Evolutionary conservation across 1,140 invertebrate genomes (phyloP).

Genomic region (Portunus trituberculatus): DNA sequence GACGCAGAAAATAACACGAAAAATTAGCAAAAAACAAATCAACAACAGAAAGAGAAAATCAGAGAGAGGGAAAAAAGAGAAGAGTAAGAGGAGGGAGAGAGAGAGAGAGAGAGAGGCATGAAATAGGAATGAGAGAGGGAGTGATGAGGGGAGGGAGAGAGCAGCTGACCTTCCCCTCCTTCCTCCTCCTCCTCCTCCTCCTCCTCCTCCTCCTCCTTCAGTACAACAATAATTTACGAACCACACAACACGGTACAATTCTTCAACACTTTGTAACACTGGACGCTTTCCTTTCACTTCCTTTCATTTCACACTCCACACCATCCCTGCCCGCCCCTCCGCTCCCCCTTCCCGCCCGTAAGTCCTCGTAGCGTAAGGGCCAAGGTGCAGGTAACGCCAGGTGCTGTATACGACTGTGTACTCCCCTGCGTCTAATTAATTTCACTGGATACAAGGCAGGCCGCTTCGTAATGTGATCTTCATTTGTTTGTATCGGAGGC

Average conservation of each 20-base stretch:
- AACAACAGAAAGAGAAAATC: not conserved
- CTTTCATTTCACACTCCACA: constrained; percentile 51
- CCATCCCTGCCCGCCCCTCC: not conserved
- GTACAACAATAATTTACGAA: constrained; percentile 65
- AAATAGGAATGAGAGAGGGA: not conserved
- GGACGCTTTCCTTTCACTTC: constrained; percentile 68
- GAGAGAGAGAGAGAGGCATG: constrained; percentile 41
- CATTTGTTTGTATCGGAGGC: constrained; percentile 71
- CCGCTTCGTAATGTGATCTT: constrained; percentile 71
- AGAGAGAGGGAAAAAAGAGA: too few species aligned
- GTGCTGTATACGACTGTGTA: not conserved
- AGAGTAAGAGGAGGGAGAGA: not conserved
- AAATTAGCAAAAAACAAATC: not conserved
- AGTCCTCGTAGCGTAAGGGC: not conserved
- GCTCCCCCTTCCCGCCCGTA: constrained; percentile 9
- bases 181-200: not conserved
- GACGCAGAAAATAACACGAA: not conserved
- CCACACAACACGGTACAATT: constrained; percentile 59
- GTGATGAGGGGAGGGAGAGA: not conserved
- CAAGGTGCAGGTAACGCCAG: not conserved
- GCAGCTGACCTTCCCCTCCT: not conserved
- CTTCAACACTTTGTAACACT: constrained; percentile 63
- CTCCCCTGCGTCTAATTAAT: constrained; percentile 50
- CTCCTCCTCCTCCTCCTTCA: not conserved
- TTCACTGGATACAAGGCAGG: constrained; percentile 67